Conservation (phyloP, 2,113 vertebrate genomes). For the Oenanthe oenanthe region DNA sequence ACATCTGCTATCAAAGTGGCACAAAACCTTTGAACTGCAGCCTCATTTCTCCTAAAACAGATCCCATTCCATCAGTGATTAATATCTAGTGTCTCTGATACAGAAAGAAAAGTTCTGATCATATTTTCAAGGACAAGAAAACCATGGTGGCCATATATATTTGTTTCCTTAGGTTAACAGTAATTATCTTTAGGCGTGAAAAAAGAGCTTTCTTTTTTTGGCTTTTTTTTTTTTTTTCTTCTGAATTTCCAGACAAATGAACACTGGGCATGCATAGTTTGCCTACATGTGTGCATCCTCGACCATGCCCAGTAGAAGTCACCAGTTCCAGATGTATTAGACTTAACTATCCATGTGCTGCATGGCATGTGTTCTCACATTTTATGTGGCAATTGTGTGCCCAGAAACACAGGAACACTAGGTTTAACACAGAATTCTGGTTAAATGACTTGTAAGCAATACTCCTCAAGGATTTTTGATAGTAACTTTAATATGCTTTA, state of each 20-base stretch:
- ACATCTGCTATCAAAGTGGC: not conserved
- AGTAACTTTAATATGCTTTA: not conserved
- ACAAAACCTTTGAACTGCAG: not conserved
- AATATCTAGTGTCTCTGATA: not conserved
- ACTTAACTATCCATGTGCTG: not conserved
- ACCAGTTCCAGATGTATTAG: not conserved
- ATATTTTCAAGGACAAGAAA: not conserved
- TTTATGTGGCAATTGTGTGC: not conserved
- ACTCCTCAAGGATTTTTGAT: not conserved
- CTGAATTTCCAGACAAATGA: not conserved
- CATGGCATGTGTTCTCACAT: accelerated
- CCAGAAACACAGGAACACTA: accelerated
- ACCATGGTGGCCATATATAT: not conserved
- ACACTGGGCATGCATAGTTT: not conserved
- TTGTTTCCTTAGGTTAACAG: not conserved
- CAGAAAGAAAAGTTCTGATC: not conserved
- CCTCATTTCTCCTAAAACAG: not conserved
- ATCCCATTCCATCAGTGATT: not conserved
- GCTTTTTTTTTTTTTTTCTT: no score
- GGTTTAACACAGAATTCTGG: not conserved
- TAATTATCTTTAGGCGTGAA: not conserved
- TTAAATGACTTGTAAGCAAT: not conserved
- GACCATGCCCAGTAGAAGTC: not conserved
- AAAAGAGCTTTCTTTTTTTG: not conserved
- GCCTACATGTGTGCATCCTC: not conserved